Conservation (phyloP, 2,113 vertebrate species). For the Ptychochromis oligacanthus region DNA sequence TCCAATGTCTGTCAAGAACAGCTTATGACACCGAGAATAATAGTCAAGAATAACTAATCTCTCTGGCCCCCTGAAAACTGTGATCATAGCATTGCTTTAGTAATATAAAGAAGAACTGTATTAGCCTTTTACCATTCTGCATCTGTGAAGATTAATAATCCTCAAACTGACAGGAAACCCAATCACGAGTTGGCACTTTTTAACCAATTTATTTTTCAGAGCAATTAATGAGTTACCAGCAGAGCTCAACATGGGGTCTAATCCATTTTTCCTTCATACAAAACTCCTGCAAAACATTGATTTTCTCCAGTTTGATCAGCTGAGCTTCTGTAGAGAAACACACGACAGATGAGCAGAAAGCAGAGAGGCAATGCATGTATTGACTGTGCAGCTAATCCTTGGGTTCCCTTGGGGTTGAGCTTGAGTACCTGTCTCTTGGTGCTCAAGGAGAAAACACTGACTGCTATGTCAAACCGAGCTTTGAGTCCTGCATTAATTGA, state of each 20-base stretch:
- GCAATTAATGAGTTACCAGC: neutral
- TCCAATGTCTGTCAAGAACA: neutral
- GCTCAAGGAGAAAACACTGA: constrained; percentile 55
- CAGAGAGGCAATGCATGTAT: constrained; percentile 40
- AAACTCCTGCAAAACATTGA: neutral
- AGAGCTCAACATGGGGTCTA: neutral
- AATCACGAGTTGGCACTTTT: neutral
- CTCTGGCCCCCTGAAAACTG: neutral
- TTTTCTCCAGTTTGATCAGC: constrained; percentile 35
- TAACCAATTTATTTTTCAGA: neutral
- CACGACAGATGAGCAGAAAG: constrained; percentile 10
- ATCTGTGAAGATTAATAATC: neutral
- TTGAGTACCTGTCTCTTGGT: constrained; percentile 36
- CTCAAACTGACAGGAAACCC: neutral
- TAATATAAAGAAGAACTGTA: neutral
- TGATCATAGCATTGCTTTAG: neutral
- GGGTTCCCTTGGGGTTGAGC: constrained; percentile 34
- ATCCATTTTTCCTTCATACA: neutral
- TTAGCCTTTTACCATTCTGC: neutral
- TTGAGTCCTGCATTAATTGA: constrained; percentile 62
- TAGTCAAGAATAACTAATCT: neutral
- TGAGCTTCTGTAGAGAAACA: neutral
- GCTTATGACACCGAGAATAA: neutral
- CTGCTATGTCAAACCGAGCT: constrained; percentile 55
- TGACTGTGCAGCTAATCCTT: constrained; percentile 53